Evolutionary conservation across 2,113 vertebrate genomes (phyloP).

Genomic region (Vombatus ursinus): DNA sequence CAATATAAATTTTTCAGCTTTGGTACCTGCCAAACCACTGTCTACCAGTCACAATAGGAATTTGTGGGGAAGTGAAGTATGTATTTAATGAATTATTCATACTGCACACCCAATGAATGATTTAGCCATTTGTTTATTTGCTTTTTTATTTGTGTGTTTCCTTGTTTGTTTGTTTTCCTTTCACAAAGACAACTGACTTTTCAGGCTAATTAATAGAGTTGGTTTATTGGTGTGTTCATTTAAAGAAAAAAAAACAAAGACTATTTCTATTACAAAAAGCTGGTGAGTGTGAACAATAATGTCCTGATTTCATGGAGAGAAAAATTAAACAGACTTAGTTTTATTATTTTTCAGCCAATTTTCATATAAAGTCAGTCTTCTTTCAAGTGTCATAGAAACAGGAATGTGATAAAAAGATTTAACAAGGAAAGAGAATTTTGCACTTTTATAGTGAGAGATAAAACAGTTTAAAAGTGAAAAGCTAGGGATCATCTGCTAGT

Average conservation of each 20-base stretch:
- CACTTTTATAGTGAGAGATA: neutral
- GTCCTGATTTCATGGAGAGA: neutral
- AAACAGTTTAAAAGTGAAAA: neutral
- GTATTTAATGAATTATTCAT: neutral
- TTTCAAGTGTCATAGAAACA: neutral
- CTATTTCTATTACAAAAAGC: neutral
- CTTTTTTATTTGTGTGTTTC: neutral
- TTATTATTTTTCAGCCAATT: neutral
- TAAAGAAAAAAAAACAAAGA: neutral
- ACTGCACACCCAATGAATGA: neutral
- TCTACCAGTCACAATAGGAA: neutral
- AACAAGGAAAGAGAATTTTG: neutral
- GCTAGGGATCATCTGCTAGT: neutral
- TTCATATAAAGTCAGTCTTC: neutral
- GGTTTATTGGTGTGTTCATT: neutral
- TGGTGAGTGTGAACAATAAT: neutral
- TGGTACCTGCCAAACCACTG: neutral
- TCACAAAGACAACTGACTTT: neutral
- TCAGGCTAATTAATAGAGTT: neutral
- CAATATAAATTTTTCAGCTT: neutral
- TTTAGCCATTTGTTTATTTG: neutral
- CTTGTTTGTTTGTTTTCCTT: neutral
- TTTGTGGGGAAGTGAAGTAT: neutral
- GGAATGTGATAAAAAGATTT: neutral
- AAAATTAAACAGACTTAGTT: neutral